Evolutionary conservation across 2,888 invertebrate genomes (phyloP).

Genomic region (Thymelicus acteon): DNA sequence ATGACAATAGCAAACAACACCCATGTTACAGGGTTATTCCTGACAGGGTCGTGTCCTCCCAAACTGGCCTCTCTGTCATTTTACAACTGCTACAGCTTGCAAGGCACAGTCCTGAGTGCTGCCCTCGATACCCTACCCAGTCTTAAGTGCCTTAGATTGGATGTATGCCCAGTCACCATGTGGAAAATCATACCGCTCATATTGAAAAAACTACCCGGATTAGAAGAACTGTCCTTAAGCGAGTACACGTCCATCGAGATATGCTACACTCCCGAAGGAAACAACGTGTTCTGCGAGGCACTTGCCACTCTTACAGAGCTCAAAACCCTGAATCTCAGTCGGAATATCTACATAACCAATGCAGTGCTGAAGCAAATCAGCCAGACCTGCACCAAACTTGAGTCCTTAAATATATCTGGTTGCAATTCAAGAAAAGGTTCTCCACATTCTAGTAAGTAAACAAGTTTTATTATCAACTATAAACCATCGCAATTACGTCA

Average conservation of each 20-base stretch:
- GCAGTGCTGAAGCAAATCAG: constrained; percentile 79
- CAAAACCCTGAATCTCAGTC: constrained; percentile 71
- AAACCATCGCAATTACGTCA: not conserved
- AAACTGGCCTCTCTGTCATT: constrained; percentile 64
- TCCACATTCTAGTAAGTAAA: constrained; percentile 55
- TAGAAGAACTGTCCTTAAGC: constrained; percentile 70
- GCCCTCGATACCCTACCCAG: constrained; percentile 63
- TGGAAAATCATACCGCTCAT: constrained; percentile 73
- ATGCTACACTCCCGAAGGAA: constrained; percentile 50
- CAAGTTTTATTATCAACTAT: not conserved
- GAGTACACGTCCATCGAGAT: constrained; percentile 63
- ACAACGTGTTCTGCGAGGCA: constrained; percentile 65
- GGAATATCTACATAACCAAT: constrained; percentile 79
- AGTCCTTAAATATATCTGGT: constrained; percentile 74
- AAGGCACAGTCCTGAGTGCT: constrained; percentile 67
- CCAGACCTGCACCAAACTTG: constrained; percentile 72
- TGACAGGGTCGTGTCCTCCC: constrained; percentile 61
- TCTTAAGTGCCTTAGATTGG: constrained; percentile 65
- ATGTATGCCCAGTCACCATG: constrained; percentile 66
- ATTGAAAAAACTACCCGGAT: constrained; percentile 62
- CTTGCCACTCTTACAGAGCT: constrained; percentile 72
- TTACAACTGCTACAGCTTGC: constrained; percentile 75
- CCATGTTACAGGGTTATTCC: constrained; percentile 73
- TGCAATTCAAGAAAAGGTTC: constrained; percentile 64
- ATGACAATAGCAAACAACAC: constrained; percentile 70